These are phyloP conservation scores for Bhutanitis thaidina DNA, from an alignment of 2,888 invertebrate genomes.

Conservation along the genomic window DNA sequence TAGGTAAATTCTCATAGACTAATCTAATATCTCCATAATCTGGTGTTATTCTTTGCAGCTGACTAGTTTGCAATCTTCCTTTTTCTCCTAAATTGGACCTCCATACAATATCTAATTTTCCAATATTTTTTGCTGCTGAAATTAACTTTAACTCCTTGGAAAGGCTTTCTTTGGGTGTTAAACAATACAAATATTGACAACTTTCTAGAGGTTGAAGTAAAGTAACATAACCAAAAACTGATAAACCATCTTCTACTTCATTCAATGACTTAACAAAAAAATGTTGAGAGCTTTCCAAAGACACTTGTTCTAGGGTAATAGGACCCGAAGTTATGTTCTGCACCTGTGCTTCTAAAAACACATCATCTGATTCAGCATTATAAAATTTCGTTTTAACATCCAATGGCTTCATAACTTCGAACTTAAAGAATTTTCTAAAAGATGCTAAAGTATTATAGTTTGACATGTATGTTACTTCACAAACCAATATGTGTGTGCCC, in stretches of 20 bases:
- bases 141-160: slow-evolving; percentile 88
- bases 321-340: slow-evolving; percentile 97
- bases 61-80: slow-evolving; percentile 97
- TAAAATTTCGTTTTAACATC: slow-evolving; percentile 99
- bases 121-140: slow-evolving; percentile 92
- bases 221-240: slow-evolving; percentile 89
- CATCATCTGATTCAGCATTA: slow-evolving; percentile 92
- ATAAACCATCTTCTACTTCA: slow-evolving; percentile 82
- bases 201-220: slow-evolving; percentile 93
- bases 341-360: slow-evolving; percentile 85
- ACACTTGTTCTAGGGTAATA: slow-evolving; percentile 96
- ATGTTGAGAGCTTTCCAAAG: slow-evolving; percentile 93
- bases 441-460: slow-evolving; percentile 87
- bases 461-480: slow-evolving; percentile 95
- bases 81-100: slow-evolving; percentile 97
- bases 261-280: slow-evolving; percentile 91
- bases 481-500: slow-evolving; percentile 97
- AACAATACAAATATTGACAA: slow-evolving; percentile 96
- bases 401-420: slow-evolving; percentile 97
- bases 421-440: slow-evolving; percentile 98
- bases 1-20: slow-evolving; percentile 90
- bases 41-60: slow-evolving; percentile 94
- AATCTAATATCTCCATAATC: slow-evolving; percentile 95
- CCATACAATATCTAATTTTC: slow-evolving; percentile 99
- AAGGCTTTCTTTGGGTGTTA: slow-evolving; percentile 89